Conservation (phyloP, 2,113 vertebrate genomes). For the Scytalopus superciliaris region DNA sequence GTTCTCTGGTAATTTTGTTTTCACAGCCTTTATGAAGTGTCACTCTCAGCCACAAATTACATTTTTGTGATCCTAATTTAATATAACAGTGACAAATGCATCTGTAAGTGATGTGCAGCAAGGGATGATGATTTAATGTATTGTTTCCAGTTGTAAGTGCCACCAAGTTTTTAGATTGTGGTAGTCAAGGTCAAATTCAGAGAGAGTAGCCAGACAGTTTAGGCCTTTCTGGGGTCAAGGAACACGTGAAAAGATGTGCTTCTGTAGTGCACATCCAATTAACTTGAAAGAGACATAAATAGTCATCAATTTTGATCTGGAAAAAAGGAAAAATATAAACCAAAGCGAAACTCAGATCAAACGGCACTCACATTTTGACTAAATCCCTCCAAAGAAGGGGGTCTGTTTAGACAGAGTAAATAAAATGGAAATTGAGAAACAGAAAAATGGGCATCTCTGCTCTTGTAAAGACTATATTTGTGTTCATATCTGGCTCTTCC, state of each 20-base stretch:
- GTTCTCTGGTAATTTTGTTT: not conserved
- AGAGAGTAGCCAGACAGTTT: not conserved
- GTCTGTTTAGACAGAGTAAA: not conserved
- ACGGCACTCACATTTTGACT: not conserved
- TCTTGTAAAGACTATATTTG: fast-evolving
- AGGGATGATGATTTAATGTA: not conserved
- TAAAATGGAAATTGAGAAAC: not conserved
- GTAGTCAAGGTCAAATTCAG: not conserved
- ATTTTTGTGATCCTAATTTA: not conserved
- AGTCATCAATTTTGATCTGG: not conserved
- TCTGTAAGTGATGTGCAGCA: not conserved
- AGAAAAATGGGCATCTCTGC: not conserved
- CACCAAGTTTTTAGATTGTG: not conserved
- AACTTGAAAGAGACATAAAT: not conserved
- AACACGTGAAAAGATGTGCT: not conserved
- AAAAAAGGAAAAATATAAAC: not conserved
- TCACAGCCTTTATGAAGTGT: not conserved
- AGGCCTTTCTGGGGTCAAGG: not conserved
- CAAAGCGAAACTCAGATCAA: not conserved
- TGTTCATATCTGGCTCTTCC: not conserved
- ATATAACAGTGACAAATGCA: not conserved
- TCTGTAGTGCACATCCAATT: not conserved
- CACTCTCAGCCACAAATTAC: not conserved
- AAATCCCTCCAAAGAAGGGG: not conserved
- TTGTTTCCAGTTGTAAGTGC: not conserved